phyloP scores from a whole-genome alignment of 1,140 invertebrate genomes.

The Euglossa dilemma region DNA sequence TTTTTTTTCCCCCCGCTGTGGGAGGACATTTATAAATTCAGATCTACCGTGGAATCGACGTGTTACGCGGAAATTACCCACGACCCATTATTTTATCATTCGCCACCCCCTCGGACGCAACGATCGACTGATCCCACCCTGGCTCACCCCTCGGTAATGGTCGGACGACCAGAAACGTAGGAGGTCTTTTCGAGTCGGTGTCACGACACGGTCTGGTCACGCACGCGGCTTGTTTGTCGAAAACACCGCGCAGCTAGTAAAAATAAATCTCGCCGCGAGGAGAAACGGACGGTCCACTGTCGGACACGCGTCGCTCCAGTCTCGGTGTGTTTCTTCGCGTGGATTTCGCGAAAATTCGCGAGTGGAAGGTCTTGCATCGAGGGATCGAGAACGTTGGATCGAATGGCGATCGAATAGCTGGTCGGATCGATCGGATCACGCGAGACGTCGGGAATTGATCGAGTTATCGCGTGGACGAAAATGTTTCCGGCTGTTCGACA shows the following conservation, averaged over 20 bases:
- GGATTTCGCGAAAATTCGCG: background rate
- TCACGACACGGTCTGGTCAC: conserved; percentile 62
- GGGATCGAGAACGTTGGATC: background rate
- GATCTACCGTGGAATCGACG: background rate
- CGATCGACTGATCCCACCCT: conserved; percentile 17
- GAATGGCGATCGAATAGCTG: background rate
- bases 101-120: conserved; percentile 18
- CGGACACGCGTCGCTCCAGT: background rate
- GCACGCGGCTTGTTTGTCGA: conserved; percentile 46
- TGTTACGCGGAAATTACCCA: conserved; percentile 16
- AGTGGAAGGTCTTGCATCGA: background rate
- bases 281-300: background rate
- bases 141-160: conserved; percentile 23
- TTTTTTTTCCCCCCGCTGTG: background rate
- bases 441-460: conserved; percentile 23
- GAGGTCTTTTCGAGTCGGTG: conserved; percentile 47
- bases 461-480: conserved; percentile 40
- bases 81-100: conserved; percentile 64
- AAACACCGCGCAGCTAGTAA: conserved; percentile 23
- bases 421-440: conserved; percentile 1
- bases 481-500: conserved; percentile 25
- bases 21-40: background rate
- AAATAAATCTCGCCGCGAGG: conserved; percentile 12
- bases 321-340: too few relatives aligned
- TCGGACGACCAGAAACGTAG: conserved; percentile 18